Evolutionary conservation across 37 sponge, comb jelly and placozoan genomes (phyloP).

Genomic region (Petrosia ficiformis): DNA sequence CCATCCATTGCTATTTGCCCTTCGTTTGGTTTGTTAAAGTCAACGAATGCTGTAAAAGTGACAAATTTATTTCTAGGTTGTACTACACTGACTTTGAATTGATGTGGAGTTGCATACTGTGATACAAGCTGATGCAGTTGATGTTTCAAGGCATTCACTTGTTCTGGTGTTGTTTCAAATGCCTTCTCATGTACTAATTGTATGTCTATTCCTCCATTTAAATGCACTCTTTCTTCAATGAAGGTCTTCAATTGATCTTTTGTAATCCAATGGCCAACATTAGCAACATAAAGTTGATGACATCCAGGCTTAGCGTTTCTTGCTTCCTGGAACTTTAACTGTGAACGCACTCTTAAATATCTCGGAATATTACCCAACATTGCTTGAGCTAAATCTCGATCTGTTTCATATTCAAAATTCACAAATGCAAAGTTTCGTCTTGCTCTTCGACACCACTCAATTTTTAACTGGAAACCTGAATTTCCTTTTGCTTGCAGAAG

Average conservation of each 20-base stretch:
- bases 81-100: conserved; percentile 8
- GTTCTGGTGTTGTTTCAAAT: conserved; percentile 36
- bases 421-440: conserved; percentile 37
- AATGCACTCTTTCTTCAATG: neutral
- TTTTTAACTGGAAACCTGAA: conserved; percentile 21
- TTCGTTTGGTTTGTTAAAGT: conserved; percentile 34
- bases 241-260: too few species aligned
- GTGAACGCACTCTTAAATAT: neutral
- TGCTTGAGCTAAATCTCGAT: neutral
- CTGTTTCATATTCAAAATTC: conserved; percentile 6
- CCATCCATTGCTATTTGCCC: neutral
- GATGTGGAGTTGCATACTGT: neutral
- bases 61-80: neutral
- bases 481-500: neutral
- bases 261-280: conserved; percentile 7
- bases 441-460: conserved; percentile 52
- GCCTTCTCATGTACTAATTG: conserved; percentile 18
- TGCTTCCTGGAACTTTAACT: too few species aligned
- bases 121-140: conserved; percentile 3
- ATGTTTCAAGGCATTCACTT: neutral
- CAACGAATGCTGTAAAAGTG: conserved; percentile 13
- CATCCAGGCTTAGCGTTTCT: conserved; percentile 21
- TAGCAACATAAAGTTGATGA: conserved; percentile 18
- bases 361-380: neutral
- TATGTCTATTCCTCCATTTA: conserved; percentile 1